phyloP scores from a whole-genome alignment of 2,888 invertebrate species.

The Balanococcus diminutus region DNA sequence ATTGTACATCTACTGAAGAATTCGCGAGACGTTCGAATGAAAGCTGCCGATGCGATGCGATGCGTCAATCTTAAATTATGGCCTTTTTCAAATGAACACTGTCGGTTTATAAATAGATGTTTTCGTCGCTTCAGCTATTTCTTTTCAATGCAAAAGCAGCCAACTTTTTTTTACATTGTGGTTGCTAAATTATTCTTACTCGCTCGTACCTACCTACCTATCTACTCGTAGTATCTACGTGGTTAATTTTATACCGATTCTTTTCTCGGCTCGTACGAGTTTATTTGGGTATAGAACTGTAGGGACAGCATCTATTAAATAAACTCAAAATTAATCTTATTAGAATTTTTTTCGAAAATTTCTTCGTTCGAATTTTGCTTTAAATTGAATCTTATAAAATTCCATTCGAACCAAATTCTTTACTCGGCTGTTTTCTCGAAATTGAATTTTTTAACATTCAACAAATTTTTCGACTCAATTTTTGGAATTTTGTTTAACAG shows the following conservation, averaged over 20 bases:
- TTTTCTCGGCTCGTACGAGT: background rate
- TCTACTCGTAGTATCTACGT: background rate
- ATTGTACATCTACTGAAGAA: background rate
- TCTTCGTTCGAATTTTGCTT: too few relatives aligned
- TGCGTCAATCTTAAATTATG: background rate
- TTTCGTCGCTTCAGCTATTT: background rate
- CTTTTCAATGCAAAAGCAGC: background rate
- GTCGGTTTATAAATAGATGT: background rate
- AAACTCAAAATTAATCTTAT: too few relatives aligned
- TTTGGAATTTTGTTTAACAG: too few relatives aligned
- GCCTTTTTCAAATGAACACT: slow-evolving; percentile 6
- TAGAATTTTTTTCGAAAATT: too few relatives aligned
- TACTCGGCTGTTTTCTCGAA: too few relatives aligned
- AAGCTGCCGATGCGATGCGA: background rate
- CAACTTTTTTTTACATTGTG: background rate
- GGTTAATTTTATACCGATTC: background rate
- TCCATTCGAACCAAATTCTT: too few relatives aligned
- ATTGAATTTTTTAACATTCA: too few relatives aligned
- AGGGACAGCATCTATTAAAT: too few relatives aligned
- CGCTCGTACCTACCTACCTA: background rate
- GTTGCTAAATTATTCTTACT: background rate
- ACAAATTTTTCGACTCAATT: too few relatives aligned
- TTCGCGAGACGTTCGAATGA: slow-evolving; percentile 1
- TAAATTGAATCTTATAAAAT: too few relatives aligned
- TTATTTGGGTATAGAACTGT: too few relatives aligned